Percentiles rank a stretch among this genome's conserved stretches.
These are phyloP conservation scores for Stenurella melanura DNA, from an alignment of 2,888 invertebrate species.

Conservation along the genomic window DNA sequence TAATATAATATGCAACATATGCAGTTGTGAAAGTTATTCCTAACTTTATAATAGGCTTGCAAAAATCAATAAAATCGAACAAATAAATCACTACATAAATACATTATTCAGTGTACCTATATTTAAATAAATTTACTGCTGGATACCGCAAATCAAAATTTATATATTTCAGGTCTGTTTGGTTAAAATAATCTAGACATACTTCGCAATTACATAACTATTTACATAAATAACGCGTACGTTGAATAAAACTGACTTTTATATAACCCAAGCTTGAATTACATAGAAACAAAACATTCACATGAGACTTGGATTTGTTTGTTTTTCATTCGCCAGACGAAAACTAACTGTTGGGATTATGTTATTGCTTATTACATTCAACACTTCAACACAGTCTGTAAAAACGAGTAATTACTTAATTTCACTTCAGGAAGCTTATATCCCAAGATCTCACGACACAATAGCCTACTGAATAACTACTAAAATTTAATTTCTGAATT, in stretches of 20 bases:
- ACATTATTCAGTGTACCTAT: too few species aligned
- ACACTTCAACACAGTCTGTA: not conserved
- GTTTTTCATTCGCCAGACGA: not conserved
- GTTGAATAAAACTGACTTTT: not conserved
- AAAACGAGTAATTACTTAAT: not conserved
- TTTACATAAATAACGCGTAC: not conserved
- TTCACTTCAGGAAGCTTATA: not conserved
- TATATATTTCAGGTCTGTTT: not conserved
- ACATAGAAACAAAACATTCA: not conserved
- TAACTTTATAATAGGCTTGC: too few species aligned
- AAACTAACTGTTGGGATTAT: not conserved
- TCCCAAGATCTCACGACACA: too few species aligned
- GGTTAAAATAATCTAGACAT: not conserved
- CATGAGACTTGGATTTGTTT: not conserved
- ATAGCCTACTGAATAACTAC: too few species aligned
- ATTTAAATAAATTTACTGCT: not conserved
- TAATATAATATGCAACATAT: too few species aligned
- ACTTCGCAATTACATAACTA: not conserved
- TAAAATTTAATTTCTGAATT: too few species aligned
- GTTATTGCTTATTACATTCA: not conserved
- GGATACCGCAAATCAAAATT: not conserved
- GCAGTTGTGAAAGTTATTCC: too few species aligned
- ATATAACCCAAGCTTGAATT: not conserved
- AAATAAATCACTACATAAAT: too few species aligned
- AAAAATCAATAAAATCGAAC: too few species aligned